Base-by-base conservation (phyloP, 2,888 invertebrate genomes). In the Dusona sp. region DNA sequence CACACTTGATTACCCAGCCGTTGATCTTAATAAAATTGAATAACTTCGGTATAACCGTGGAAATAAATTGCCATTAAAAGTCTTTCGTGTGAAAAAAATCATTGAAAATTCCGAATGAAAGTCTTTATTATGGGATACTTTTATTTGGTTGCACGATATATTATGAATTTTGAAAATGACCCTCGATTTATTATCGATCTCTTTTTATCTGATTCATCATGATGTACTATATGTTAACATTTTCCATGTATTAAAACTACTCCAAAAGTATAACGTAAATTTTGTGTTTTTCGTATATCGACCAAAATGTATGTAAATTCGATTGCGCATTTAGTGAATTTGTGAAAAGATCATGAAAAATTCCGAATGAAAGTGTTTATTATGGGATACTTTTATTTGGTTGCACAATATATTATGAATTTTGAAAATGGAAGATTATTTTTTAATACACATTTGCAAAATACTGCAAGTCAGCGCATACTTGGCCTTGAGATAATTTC, bases 21-120 rank as follows among this genome's bases (percentile, higher is more conserved):
- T 64, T 61, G 54, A 75, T 19, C 75, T 38, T 25, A 57, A 57
- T 22, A 19, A 38, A 29, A 57, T 74, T 51, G 33, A 19, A 7
- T 38, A 57, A 70, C 45, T 68, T 25, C 9, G n/a, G n/a, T 19
- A 65, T 65, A 33, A 3, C 9, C 36, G 38, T n/a, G 25, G 4
- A 13, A 61, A 29, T 6, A 16, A 61, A 61, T 29, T 25, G 13
- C 29, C 16, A 29, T 61, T 61, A 7, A 29, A 16, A 61, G 29
- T 61, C 29, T 61, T 61, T 61, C 16, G 61, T 11, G 61, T 25
- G 25, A 36, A 36, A 6, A 36, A 42, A n/a, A 61, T 16, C 29
- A 16, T 29, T 1, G 1, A 29, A 61, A 29, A 29, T 29, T 13
- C 11, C 11, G 25, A 13, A 22, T 8, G n/a, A 57, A 3, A n/a